A percentile compares a stretch with the other conserved stretches of the same genome.
phyloP scores from a whole-genome alignment of 2,113 vertebrate genomes.

The Setophaga petechia region DNA sequence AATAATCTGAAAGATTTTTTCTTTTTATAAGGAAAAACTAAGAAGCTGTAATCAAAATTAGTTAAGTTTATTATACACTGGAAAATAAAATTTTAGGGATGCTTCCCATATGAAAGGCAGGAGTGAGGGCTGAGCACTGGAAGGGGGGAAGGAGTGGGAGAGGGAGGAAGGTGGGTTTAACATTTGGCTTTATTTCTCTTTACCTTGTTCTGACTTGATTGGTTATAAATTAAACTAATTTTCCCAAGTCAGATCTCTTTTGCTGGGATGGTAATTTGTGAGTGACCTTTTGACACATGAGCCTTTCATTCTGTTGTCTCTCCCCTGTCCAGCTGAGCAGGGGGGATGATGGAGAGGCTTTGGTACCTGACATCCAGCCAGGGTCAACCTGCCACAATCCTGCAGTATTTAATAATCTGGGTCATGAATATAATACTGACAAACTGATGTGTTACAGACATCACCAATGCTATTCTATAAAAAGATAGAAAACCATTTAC shows the following conservation, averaged over 20 bases:
- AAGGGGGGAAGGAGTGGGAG: neutral
- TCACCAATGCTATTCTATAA: neutral
- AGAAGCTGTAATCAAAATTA: neutral
- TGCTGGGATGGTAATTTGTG: neutral
- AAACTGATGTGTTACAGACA: neutral
- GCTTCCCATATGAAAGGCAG: neutral
- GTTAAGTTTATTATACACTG: neutral
- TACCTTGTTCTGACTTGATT: neutral
- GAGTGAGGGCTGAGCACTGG: neutral
- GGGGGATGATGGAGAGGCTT: neutral
- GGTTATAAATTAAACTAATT: neutral
- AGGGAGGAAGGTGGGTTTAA: neutral
- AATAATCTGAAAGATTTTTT: constrained; percentile 11
- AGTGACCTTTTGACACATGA: neutral
- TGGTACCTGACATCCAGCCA: neutral
- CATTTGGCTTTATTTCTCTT: neutral
- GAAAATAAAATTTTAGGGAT: neutral
- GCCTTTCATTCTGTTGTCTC: neutral
- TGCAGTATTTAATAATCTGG: neutral
- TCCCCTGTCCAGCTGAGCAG: neutral
- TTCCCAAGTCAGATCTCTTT: neutral
- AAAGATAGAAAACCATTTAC: neutral
- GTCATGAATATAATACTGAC: neutral
- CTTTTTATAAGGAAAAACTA: neutral
- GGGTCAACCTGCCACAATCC: neutral